Base-by-base conservation (phyloP, 2,797 vertebrate species). In the Pachyuromys duprasi region DNA sequence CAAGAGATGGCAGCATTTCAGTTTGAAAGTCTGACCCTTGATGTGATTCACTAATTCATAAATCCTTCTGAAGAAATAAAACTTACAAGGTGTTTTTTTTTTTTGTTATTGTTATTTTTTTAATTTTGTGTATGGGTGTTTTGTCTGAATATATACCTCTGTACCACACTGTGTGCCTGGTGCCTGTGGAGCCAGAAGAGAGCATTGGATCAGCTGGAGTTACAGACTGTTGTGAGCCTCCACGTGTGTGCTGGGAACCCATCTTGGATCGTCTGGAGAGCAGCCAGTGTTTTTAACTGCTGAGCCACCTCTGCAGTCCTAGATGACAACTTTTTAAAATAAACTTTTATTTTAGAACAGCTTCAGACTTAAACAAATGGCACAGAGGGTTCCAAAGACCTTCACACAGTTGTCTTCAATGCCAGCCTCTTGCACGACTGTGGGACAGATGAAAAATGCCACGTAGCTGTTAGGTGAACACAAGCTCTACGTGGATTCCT, bases 21-120 rank as follows among this genome's bases (percentile, higher is more conserved):
- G 1, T 96, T 93, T 82, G 49, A 76, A 90, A 95, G 62, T 26
- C 42, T 79, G 82, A 82, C 65, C 3, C n/a, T 95, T 65, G 49
- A 26, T 95, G 33, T 79, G 31, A 67, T 92, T 88, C 57, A 90
- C 28, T 95, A 76, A 90, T 79, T 79, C 28, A 70, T 84, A 82
- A 79, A 63, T 91, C 36, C 89, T 90, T 95, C 89, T 93, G 74
- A 94, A 95, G 31, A 83, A 70, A 55, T 90, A 84, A 96, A 91
- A 86, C 72, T 12, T 60, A 53, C 80, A 36, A n/a, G 28, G 45
- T 67, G 18, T 9, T 76, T 76, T 42, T 31, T 9, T 76, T 76
- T 42, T 31, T 33, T 63, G 79, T 65, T 65, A 45, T 45, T 69
- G 24, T 28, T 42, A 6, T 49, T 65, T 67, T 49, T 4, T 28